phyloP scores from a whole-genome alignment of 2,888 invertebrate genomes.

The Hyalella azteca region DNA sequence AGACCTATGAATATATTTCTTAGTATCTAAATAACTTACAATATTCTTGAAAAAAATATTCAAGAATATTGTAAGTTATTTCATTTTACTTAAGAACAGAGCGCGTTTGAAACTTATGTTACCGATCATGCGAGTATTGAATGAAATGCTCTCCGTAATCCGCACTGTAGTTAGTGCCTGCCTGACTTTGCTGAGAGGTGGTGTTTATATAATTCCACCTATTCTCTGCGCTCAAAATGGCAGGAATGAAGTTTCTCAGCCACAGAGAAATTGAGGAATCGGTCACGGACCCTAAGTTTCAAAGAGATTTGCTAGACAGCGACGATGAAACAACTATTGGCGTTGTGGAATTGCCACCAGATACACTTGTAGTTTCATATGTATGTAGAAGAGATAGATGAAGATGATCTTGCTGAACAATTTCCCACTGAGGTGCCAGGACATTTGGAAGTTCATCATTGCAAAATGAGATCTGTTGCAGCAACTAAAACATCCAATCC shows the following conservation, averaged over 20 bases:
- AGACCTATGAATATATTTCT: constrained; percentile 5
- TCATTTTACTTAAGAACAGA: constrained; percentile 7
- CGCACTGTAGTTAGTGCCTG: constrained; percentile 10
- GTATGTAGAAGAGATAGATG: neutral
- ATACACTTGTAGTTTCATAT: neutral
- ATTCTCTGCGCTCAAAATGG: constrained; percentile 1
- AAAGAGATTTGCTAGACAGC: constrained; percentile 16
- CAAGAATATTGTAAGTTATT: neutral
- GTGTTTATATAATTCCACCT: neutral
- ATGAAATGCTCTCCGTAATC: neutral
- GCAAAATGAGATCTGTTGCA: constrained; percentile 12
- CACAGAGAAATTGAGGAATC: neutral
- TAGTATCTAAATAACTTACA: too few species aligned
- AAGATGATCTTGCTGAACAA: constrained; percentile 3
- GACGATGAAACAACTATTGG: constrained; percentile 16
- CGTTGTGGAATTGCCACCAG: constrained; percentile 16
- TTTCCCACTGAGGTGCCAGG: constrained; percentile 7
- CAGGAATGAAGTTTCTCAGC: constrained; percentile 3
- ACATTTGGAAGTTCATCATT: constrained; percentile 1
- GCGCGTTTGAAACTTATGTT: constrained; percentile 11
- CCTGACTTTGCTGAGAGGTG: constrained; percentile 6
- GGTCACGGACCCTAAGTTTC: constrained; percentile 11
- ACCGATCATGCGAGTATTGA: neutral
- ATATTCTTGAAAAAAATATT: too few species aligned
- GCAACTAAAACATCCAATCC: neutral